Percentiles rank a stretch among this genome's conserved stretches.
phyloP scores from a whole-genome alignment of 64 coral and sea anemone species.

The Cladopsammia gracilis region DNA sequence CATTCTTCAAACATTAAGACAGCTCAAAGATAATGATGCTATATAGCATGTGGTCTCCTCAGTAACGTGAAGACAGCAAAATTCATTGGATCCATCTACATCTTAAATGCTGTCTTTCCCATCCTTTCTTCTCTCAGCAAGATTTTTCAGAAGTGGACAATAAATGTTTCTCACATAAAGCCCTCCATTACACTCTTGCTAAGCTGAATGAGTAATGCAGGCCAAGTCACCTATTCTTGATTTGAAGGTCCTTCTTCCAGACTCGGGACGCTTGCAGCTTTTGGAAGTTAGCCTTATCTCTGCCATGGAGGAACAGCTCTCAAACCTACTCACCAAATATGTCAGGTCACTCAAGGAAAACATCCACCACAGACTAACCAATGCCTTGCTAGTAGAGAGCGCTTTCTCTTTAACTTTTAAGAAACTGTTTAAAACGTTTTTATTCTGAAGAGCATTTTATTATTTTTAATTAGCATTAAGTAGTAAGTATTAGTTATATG shows the following conservation, averaged over 20 bases:
- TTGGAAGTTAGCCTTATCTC: slow-evolving; percentile 30
- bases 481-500: no score
- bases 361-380: no score
- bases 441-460: no score
- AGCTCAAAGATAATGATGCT: slow-evolving; percentile 59
- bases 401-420: no score
- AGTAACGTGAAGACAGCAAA: slow-evolving; percentile 48
- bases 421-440: no score
- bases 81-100: slow-evolving; percentile 49
- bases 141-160: no score
- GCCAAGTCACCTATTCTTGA: slow-evolving; percentile 47
- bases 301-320: slow-evolving; percentile 53
- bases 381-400: slow-evolving; percentile 47
- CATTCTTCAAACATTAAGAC: slow-evolving; percentile 40
- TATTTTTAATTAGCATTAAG: no score
- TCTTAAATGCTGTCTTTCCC: slow-evolving; percentile 43
- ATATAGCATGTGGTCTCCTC: slow-evolving; percentile 62
- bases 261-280: no score
- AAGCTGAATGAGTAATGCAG: slow-evolving; percentile 51
- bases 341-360: slow-evolving; percentile 38
- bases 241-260: slow-evolving; percentile 47
- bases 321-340: no score
- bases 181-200: slow-evolving; percentile 42
- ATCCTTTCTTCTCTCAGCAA: slow-evolving; percentile 69
- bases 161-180: slow-evolving; percentile 67